phyloP scores from a whole-genome alignment of 2,888 invertebrate species.

The Synanthedon myopaeformis region DNA sequence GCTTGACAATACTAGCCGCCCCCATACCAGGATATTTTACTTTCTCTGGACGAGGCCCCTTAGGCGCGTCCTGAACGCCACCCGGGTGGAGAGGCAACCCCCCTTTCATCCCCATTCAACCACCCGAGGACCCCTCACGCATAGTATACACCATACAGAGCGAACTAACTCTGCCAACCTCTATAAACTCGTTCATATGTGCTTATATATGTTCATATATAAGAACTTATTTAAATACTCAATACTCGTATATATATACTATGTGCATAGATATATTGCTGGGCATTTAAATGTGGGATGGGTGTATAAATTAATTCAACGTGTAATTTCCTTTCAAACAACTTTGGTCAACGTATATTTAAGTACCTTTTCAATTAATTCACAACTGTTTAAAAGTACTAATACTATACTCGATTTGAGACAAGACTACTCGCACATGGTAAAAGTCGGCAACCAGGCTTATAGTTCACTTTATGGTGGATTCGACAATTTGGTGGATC shows the following conservation, averaged over 20 bases:
- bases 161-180: conserved; percentile 64
- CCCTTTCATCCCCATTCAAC: conserved; percentile 14
- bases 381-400: too few relatives aligned
- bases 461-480: too few relatives aligned
- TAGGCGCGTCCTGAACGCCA: conserved; percentile 47
- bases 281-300: neutral
- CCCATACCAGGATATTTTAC: conserved; percentile 68
- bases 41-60: conserved; percentile 68
- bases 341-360: neutral
- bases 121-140: conserved; percentile 46
- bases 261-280: neutral
- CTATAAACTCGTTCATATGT: conserved; percentile 54
- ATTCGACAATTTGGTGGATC: too few relatives aligned
- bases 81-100: conserved; percentile 22
- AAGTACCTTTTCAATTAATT: too few relatives aligned
- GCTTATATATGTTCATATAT: conserved; percentile 27
- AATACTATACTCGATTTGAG: too few relatives aligned
- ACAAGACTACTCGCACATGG: too few relatives aligned
- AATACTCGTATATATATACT: conserved; percentile 36
- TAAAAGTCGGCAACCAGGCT: too few relatives aligned
- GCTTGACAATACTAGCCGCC: conserved; percentile 70
- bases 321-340: neutral
- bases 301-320: neutral
- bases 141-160: conserved; percentile 62
- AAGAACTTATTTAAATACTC: conserved; percentile 61